phyloP scores from a whole-genome alignment of 2,888 invertebrate genomes.

The Carpatolechia fugitivella region DNA sequence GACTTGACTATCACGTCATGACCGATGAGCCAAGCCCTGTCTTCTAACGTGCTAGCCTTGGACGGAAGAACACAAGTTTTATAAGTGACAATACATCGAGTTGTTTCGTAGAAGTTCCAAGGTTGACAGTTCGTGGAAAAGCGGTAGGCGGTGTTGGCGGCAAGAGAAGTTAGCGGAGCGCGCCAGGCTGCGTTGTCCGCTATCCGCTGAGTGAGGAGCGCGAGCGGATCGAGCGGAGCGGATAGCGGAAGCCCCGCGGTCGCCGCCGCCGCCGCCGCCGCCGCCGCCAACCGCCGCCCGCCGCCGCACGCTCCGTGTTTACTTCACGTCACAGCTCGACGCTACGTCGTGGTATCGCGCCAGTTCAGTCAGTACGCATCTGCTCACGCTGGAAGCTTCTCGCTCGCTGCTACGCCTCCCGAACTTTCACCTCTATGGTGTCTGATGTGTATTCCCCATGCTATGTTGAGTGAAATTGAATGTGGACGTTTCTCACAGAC shows the following conservation, averaged over 20 bases:
- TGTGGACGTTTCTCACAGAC: slow-evolving; percentile 70
- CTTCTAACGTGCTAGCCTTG: slow-evolving; percentile 37
- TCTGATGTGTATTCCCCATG: slow-evolving; percentile 66
- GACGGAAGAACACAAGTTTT: slow-evolving; percentile 67
- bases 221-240: slow-evolving; percentile 13
- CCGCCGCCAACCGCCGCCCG: slow-evolving; percentile 24
- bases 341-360: slow-evolving; percentile 33
- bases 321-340: slow-evolving; percentile 31
- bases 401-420: slow-evolving; percentile 44
- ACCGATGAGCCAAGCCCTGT: slow-evolving; percentile 8
- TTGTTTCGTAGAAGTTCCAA: slow-evolving; percentile 72
- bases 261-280: slow-evolving; percentile 26
- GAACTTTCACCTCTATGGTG: slow-evolving; percentile 77
- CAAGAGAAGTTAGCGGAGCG: slow-evolving; percentile 32
- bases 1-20: neutral
- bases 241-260: slow-evolving; percentile 29
- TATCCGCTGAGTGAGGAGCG: slow-evolving; percentile 35
- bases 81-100: slow-evolving; percentile 75
- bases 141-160: slow-evolving; percentile 29
- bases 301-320: slow-evolving; percentile 32
- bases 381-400: slow-evolving; percentile 51
- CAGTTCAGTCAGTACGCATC: slow-evolving; percentile 53
- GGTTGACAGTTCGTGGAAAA: slow-evolving; percentile 72
- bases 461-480: slow-evolving; percentile 69
- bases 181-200: slow-evolving; percentile 31